Evolutionary conservation across 2,888 invertebrate species (phyloP).

Genomic region (Spodoptera littoralis): DNA sequence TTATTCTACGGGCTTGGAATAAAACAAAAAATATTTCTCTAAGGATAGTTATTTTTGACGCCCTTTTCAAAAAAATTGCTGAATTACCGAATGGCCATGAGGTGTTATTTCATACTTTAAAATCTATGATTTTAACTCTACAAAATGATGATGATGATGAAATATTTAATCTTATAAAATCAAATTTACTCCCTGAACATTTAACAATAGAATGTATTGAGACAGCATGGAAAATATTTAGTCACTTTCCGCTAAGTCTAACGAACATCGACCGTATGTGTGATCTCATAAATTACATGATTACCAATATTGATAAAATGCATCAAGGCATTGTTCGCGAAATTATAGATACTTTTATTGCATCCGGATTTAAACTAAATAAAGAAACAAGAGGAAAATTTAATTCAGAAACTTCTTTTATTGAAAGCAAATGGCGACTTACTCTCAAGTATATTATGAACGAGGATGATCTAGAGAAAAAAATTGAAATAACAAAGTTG

Average conservation of each 20-base stretch:
- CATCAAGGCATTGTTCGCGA: constrained; percentile 54
- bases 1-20: constrained; percentile 65
- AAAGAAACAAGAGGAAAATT: constrained; percentile 32
- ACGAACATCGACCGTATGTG: constrained; percentile 54
- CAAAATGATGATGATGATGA: constrained; percentile 68
- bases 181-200: constrained; percentile 54
- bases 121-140: constrained; percentile 62
- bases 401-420: constrained; percentile 36
- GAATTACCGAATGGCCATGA: constrained; percentile 45
- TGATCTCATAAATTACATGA: constrained; percentile 55
- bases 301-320: constrained; percentile 50
- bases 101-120: constrained; percentile 65
- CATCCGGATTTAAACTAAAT: constrained; percentile 44
- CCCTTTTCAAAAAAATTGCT: constrained; percentile 60
- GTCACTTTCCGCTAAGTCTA: constrained; percentile 59
- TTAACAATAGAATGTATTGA: constrained; percentile 59
- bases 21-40: constrained; percentile 69
- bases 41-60: constrained; percentile 65
- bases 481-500: constrained; percentile 43
- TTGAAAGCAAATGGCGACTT: constrained; percentile 61
- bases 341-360: constrained; percentile 64
- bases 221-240: constrained; percentile 64
- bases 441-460: constrained; percentile 43
- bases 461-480: constrained; percentile 37
- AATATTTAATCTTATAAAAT: constrained; percentile 59